Evolutionary conservation across 2,888 invertebrate genomes (phyloP).

Genomic region (Dynastes hyllus): DNA sequence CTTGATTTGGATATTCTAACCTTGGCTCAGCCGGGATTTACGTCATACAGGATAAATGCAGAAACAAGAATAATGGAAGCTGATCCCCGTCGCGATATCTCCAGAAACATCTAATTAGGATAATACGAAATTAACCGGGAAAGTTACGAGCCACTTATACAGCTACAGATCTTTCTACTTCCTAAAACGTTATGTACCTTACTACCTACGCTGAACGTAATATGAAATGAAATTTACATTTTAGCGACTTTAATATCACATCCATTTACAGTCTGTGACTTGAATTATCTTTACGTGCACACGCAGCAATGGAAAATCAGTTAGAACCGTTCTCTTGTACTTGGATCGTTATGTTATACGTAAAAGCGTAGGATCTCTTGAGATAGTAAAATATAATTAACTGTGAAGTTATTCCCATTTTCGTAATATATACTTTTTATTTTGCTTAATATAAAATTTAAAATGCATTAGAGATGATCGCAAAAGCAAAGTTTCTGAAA

Average conservation of each 20-base stretch:
- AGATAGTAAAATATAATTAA: too few species aligned
- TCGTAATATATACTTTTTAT: too few species aligned
- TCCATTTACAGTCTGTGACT: conserved; percentile 11
- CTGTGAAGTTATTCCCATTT: too few species aligned
- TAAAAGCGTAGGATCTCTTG: too few species aligned
- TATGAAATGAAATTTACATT: conserved; percentile 11
- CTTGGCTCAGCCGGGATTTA: conserved; percentile 1
- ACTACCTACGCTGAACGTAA: not conserved
- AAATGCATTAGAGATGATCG: too few species aligned
- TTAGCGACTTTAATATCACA: not conserved
- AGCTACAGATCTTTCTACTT: conserved; percentile 17
- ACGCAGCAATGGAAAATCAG: not conserved
- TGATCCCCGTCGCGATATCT: conserved; percentile 10
- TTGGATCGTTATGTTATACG: too few species aligned
- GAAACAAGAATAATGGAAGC: conserved; percentile 12
- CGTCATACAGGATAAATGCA: conserved; percentile 9
- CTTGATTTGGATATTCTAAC: conserved; percentile 19
- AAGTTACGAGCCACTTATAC: conserved; percentile 14
- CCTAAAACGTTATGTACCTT: not conserved
- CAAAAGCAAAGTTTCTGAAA: too few species aligned
- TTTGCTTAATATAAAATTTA: too few species aligned
- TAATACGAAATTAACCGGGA: conserved; percentile 17
- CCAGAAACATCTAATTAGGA: conserved; percentile 19
- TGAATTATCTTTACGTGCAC: not conserved
- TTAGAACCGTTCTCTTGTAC: not conserved